A percentile compares a stretch with the other conserved stretches of the same genome.
Evolutionary conservation across 2,888 invertebrate species (phyloP).

Genomic region (Agriopis leucophaearia): DNA sequence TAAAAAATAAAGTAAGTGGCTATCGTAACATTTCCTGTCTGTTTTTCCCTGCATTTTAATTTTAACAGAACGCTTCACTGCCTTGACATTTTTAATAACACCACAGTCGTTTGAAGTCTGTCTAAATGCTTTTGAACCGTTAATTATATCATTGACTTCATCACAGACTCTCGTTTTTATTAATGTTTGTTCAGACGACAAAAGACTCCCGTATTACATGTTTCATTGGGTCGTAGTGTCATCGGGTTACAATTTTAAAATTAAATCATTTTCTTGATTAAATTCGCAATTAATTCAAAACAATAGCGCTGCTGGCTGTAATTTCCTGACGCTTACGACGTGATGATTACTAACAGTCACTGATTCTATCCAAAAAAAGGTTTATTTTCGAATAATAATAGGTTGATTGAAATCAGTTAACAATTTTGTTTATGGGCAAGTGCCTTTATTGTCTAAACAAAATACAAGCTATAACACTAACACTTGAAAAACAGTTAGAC

Average conservation of each 20-base stretch:
- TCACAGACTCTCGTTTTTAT: conserved; percentile 20
- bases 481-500: too few species aligned
- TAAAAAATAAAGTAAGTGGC: background rate
- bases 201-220: background rate
- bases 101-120: conserved; percentile 11
- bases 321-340: too few species aligned
- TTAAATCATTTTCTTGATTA: too few species aligned
- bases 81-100: conserved; percentile 25
- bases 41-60: conserved; percentile 1
- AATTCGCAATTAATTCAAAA: too few species aligned
- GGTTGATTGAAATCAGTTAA: too few species aligned
- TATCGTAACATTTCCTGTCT: background rate
- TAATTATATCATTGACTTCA: conserved; percentile 11
- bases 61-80: conserved; percentile 10
- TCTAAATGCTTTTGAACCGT: conserved; percentile 18
- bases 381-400: too few species aligned
- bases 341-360: too few species aligned
- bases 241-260: background rate
- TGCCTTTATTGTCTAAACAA: too few species aligned
- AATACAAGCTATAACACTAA: too few species aligned
- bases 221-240: background rate
- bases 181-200: conserved; percentile 23
- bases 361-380: too few species aligned
- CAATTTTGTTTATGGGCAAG: too few species aligned
- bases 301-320: too few species aligned